Evolutionary conservation across 2,888 invertebrate genomes (phyloP).

Genomic region (Graphium colonna): DNA sequence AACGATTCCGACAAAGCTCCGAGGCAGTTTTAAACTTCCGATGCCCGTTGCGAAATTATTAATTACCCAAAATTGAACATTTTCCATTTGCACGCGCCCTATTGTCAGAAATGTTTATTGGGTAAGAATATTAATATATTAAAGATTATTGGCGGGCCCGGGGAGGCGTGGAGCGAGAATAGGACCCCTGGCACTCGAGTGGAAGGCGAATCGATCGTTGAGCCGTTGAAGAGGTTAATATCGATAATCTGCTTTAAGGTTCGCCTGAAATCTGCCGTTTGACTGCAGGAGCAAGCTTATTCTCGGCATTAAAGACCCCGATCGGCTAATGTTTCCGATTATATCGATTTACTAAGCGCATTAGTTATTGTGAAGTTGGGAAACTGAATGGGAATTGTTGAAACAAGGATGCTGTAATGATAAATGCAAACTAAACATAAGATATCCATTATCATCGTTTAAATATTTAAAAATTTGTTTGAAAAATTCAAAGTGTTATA

Average conservation of each 20-base stretch:
- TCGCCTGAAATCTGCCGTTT: conserved; percentile 44
- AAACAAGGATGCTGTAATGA: no score
- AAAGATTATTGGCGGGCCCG: conserved; percentile 29
- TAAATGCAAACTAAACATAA: no score
- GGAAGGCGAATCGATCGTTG: conserved; percentile 63
- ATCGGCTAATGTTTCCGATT: not conserved
- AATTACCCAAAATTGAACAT: conserved; percentile 19
- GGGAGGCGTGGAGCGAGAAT: conserved; percentile 18
- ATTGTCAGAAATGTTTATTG: conserved; percentile 8
- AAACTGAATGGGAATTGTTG: no score
- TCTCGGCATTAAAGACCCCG: conserved; percentile 3
- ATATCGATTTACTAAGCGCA: no score
- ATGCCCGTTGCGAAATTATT: conserved; percentile 15
- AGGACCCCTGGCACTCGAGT: conserved; percentile 44
- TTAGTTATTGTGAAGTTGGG: no score
- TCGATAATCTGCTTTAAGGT: conserved; percentile 68
- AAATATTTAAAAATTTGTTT: no score
- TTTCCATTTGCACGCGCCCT: not conserved
- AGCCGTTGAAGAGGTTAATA: conserved; percentile 69
- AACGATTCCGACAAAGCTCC: conserved; percentile 17
- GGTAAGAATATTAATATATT: conserved; percentile 25
- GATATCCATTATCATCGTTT: no score
- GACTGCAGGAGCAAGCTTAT: conserved; percentile 11
- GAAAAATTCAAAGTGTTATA: no score
- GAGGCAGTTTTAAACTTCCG: conserved; percentile 15